Conservation (phyloP, 2,797 vertebrate genomes). For the Gymnocypris eckloni region DNA sequence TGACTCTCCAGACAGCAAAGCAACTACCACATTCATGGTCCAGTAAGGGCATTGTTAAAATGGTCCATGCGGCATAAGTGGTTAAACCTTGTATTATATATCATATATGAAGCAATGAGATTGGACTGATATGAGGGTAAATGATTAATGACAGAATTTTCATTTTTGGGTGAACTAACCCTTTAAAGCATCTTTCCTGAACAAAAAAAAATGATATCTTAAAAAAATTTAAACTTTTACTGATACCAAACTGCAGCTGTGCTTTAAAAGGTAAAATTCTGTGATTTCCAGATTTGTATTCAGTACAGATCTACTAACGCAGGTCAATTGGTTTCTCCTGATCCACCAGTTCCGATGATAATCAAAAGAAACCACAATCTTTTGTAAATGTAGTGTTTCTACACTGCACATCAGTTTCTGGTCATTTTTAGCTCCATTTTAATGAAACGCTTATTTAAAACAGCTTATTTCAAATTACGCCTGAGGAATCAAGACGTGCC, state of each 20-base stretch:
- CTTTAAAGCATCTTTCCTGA: neutral
- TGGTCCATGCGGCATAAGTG: too few species aligned
- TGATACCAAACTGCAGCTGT: neutral
- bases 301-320: neutral
- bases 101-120: neutral
- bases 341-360: neutral
- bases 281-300: neutral
- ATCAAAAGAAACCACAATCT: neutral
- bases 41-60: too few species aligned
- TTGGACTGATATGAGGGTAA: neutral
- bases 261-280: neutral
- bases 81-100: too few species aligned
- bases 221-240: neutral
- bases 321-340: neutral
- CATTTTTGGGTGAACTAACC: neutral
- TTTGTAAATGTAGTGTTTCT: neutral
- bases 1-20: too few species aligned
- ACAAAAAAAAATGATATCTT: neutral
- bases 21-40: too few species aligned
- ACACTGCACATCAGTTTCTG: neutral
- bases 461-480: constrained; percentile 4
- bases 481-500: neutral
- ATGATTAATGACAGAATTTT: neutral
- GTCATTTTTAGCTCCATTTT: neutral
- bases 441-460: neutral